phyloP scores from a whole-genome alignment of 2,888 invertebrate genomes.

The Fragum sueziense region DNA sequence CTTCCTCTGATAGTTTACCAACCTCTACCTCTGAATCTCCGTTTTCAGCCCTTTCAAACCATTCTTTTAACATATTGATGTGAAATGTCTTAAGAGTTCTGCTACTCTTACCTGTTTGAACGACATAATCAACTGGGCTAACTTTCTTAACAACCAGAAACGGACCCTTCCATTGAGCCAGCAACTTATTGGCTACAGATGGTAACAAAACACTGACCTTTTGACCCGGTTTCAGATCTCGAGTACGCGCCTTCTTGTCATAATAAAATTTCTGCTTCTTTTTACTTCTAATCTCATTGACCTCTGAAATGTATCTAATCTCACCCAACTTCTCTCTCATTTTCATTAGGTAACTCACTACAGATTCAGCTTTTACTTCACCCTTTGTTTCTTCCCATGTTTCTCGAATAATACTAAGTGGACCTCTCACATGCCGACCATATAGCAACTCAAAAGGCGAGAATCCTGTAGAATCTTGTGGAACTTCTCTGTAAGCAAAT shows the following conservation, averaged over 20 bases:
- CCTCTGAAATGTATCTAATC: not conserved
- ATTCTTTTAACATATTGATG: not conserved
- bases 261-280: no score
- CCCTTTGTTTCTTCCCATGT: constrained; percentile 21
- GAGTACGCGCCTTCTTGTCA: not conserved
- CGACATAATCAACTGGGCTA: no score
- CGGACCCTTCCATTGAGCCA: no score
- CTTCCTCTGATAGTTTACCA: no score
- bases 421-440: constrained; percentile 36
- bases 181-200: no score
- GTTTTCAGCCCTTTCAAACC: no score
- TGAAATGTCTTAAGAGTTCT: no score
- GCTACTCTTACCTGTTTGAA: no score
- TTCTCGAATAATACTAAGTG: constrained; percentile 26
- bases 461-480: not conserved
- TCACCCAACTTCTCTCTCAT: constrained; percentile 1
- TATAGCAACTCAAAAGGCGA: constrained; percentile 10
- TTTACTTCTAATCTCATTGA: no score
- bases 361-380: constrained; percentile 4
- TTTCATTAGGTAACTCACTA: constrained; percentile 24
- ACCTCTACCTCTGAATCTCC: no score
- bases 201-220: not conserved
- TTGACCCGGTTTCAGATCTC: not conserved
- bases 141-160: no score
- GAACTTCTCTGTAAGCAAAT: constrained; percentile 42